Conservation (phyloP, 1,140 invertebrate genomes). For the Habropoda laboriosa region DNA sequence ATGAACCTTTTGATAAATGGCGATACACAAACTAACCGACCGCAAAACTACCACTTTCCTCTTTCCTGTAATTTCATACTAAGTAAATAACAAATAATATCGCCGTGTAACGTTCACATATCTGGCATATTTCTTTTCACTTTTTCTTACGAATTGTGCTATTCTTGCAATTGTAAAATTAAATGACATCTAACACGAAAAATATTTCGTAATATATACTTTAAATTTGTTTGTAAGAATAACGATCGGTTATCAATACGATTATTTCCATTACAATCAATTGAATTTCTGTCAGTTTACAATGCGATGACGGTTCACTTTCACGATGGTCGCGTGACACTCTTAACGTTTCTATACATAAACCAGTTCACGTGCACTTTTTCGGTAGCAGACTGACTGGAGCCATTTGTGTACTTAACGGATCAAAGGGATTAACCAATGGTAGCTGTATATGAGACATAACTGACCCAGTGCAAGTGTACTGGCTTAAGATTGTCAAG, state of each 20-base stretch:
- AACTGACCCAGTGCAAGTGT: conserved; percentile 59
- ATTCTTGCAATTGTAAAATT: not conserved
- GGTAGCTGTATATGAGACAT: conserved; percentile 29
- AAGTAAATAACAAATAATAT: not conserved
- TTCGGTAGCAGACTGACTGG: conserved; percentile 10
- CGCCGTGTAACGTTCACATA: not conserved
- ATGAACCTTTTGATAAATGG: conserved; percentile 46
- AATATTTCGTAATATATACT: not conserved
- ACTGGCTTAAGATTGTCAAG: conserved; percentile 51
- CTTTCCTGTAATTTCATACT: not conserved
- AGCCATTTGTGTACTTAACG: conserved; percentile 66
- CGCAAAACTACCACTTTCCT: not conserved
- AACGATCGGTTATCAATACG: not conserved
- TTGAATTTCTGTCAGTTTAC: not conserved
- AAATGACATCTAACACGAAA: not conserved
- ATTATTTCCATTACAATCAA: not conserved
- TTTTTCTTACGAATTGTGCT: not conserved
- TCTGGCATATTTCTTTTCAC: no score
- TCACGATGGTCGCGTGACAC: not conserved
- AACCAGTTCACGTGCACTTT: not conserved
- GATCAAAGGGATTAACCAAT: conserved; percentile 62
- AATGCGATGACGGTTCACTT: not conserved
- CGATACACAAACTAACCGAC: not conserved
- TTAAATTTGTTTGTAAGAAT: not conserved
- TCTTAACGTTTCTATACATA: not conserved